A percentile compares a stretch with the other conserved stretches of the same genome.
phyloP scores from a whole-genome alignment of 2,888 invertebrate species.

The Petrophora chlorosata region DNA sequence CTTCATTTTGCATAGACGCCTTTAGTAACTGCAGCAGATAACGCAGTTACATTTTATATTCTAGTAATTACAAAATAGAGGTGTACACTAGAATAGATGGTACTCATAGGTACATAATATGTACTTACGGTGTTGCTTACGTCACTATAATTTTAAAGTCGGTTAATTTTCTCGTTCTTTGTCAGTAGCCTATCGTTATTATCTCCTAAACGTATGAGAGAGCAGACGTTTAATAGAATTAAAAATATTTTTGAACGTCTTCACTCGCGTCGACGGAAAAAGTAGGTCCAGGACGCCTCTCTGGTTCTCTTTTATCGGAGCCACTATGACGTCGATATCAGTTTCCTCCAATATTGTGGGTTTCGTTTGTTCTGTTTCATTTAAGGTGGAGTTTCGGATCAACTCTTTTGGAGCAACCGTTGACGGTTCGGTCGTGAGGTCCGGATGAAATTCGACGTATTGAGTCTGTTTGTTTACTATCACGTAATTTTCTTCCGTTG shows the following conservation, averaged over 20 bases:
- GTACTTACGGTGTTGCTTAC: too few species aligned
- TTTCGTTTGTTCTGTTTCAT: background rate
- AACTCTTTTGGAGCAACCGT: conserved; percentile 38
- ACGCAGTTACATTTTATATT: too few species aligned
- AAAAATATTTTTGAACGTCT: conserved; percentile 59
- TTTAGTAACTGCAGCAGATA: too few species aligned
- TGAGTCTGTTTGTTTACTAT: conserved; percentile 35
- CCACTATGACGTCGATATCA: conserved; percentile 36
- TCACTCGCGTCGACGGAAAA: conserved; percentile 60
- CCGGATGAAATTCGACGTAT: conserved; percentile 49
- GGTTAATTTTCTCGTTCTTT: too few species aligned
- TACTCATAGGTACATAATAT: too few species aligned
- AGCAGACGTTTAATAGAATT: conserved; percentile 55
- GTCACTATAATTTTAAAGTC: too few species aligned
- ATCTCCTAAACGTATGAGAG: conserved; percentile 56
- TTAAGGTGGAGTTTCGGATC: conserved; percentile 29
- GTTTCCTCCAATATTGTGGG: conserved; percentile 38
- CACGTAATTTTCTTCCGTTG: conserved; percentile 44
- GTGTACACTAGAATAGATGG: too few species aligned
- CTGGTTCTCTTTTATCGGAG: conserved; percentile 46
- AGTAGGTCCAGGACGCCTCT: conserved; percentile 65
- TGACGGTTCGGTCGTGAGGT: conserved; percentile 15
- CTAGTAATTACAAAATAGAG: too few species aligned
- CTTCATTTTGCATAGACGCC: too few species aligned
- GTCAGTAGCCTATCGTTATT: too few species aligned